These are phyloP conservation scores for Sinhomidia bicolor DNA, from an alignment of 2,888 invertebrate species.

Conservation along the genomic window DNA sequence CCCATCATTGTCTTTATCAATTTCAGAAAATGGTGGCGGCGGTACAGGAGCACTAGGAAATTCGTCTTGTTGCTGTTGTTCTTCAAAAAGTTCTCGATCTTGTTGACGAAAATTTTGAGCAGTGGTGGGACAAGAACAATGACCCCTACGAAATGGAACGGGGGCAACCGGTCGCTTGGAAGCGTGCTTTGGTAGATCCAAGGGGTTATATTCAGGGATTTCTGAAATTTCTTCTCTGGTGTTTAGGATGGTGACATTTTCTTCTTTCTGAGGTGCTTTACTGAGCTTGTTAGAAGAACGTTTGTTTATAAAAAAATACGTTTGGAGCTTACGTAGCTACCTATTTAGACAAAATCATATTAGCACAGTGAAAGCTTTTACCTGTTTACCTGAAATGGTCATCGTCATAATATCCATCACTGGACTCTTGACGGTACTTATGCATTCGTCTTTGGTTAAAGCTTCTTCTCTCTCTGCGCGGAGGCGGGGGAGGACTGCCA, in stretches of 20 bases:
- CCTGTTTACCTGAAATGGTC: slow-evolving; percentile 43
- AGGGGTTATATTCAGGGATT: neutral
- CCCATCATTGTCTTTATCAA: neutral
- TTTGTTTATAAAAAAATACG: too few species aligned
- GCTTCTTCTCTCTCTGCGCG: too few species aligned
- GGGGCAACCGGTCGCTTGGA: neutral
- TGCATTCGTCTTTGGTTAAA: too few species aligned
- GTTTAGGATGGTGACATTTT: neutral
- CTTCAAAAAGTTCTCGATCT: neutral
- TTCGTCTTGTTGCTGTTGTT: neutral
- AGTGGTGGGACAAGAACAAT: neutral
- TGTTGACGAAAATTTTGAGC: neutral
- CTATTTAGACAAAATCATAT: too few species aligned
- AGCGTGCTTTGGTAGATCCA: neutral
- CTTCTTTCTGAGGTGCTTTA: too few species aligned
- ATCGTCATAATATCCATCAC: neutral
- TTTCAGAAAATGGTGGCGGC: neutral
- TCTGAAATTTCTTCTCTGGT: neutral
- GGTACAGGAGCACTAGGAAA: too few species aligned
- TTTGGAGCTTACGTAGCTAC: too few species aligned
- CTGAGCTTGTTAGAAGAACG: too few species aligned
- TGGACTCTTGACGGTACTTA: too few species aligned
- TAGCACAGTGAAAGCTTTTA: too few species aligned
- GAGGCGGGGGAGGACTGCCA: too few species aligned
- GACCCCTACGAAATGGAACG: neutral